Conservation (phyloP, 2,113 vertebrate genomes). For the Thoracochromis brauschi region DNA sequence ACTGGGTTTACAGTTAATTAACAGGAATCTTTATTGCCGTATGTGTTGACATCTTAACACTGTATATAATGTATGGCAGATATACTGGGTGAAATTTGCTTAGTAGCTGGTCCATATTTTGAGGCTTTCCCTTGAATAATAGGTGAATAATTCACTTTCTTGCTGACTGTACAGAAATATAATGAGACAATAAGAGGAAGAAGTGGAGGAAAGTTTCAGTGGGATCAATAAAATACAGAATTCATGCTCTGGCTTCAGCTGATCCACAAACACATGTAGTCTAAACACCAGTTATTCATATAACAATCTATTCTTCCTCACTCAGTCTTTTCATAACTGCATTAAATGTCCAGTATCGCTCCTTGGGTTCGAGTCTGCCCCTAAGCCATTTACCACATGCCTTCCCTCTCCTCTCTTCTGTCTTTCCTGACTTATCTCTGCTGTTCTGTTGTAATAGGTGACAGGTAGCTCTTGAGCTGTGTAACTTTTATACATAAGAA, state of each 20-base stretch:
- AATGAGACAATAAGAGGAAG: constrained; percentile 17
- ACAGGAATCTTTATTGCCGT: neutral
- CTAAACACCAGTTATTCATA: neutral
- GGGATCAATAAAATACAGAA: constrained; percentile 26
- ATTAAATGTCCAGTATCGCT: neutral
- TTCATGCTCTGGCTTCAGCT: neutral
- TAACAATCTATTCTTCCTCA: neutral
- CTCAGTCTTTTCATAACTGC: neutral
- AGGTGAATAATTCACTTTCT: constrained; percentile 19
- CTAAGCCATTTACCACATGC: neutral
- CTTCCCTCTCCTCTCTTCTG: neutral
- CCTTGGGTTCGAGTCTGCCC: neutral
- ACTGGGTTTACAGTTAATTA: neutral
- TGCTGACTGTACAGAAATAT: constrained; percentile 26
- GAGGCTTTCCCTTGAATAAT: neutral
- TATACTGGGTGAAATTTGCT: neutral
- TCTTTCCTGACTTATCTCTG: neutral
- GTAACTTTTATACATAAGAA: neutral
- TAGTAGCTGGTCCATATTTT: neutral
- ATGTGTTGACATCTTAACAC: neutral
- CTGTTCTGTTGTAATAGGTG: neutral
- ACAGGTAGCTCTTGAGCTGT: neutral
- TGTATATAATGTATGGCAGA: neutral
- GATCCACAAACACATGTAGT: neutral
- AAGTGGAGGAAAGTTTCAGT: neutral